Percentiles rank a stretch among this genome's conserved stretches.
phyloP scores from a whole-genome alignment of 2,113 vertebrate species.

The Trichechus manatus region DNA sequence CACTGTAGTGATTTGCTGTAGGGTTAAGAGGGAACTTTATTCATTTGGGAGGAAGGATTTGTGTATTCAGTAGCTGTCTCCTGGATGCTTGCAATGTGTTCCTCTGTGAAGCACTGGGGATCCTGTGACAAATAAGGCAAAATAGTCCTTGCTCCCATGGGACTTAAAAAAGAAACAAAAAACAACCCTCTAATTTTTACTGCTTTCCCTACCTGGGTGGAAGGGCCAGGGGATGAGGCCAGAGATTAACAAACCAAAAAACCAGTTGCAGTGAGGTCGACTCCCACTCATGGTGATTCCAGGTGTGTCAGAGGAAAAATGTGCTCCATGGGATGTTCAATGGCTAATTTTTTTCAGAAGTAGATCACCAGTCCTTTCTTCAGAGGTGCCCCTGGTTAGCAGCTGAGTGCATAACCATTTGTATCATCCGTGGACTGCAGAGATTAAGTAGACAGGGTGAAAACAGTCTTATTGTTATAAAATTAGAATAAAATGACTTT shows the following conservation, averaged over 20 bases:
- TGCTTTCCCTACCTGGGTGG: not conserved
- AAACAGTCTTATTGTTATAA: not conserved
- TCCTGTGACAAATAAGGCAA: not conserved
- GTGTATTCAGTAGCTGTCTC: not conserved
- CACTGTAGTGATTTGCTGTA: not conserved
- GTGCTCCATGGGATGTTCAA: not conserved
- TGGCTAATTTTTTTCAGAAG: no score
- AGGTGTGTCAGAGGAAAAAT: not conserved
- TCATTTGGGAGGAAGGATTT: not conserved
- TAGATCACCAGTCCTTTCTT: no score
- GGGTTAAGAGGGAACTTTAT: not conserved
- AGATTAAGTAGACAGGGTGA: not conserved
- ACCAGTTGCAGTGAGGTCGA: not conserved
- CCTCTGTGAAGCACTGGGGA: not conserved
- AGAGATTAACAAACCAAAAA: not conserved
- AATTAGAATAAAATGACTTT: constrained; percentile 33
- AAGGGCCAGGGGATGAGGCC: not conserved
- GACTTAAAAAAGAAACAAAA: not conserved
- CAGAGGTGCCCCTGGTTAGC: no score
- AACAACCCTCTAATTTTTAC: not conserved
- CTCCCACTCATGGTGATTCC: not conserved
- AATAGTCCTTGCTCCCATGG: not conserved
- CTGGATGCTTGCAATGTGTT: not conserved
- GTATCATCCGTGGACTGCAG: not conserved
- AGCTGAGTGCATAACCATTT: no score